Conservation (phyloP, 2,888 invertebrate genomes). For the Drosophila formosana region DNA sequence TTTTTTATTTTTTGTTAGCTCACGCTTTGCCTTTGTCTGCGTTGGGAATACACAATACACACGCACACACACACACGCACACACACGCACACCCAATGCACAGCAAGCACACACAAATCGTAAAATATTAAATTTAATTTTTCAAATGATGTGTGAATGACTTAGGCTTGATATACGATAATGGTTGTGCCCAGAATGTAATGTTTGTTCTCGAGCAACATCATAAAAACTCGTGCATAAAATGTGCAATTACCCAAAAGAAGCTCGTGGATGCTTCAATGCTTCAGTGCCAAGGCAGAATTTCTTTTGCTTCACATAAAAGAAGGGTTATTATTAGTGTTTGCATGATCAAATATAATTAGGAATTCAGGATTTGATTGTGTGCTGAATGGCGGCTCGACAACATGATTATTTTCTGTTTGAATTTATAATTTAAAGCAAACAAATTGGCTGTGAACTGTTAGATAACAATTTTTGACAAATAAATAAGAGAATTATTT, state of each 20-base stretch:
- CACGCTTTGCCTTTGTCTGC: constrained; percentile 41
- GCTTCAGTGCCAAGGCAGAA: neutral
- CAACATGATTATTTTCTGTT: neutral
- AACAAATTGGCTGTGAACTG: neutral
- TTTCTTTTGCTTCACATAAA: neutral
- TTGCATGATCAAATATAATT: constrained; percentile 21
- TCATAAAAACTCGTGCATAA: constrained; percentile 51
- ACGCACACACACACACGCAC: constrained; percentile 46
- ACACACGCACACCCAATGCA: constrained; percentile 34
- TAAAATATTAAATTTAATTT: constrained; percentile 82
- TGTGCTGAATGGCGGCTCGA: neutral
- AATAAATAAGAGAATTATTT: neutral
- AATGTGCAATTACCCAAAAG: constrained; percentile 50
- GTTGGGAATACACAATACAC: constrained; percentile 12
- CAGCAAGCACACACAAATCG: constrained; percentile 64
- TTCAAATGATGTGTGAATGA: constrained; percentile 81
- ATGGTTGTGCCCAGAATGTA: constrained; percentile 55
- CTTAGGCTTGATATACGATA: constrained; percentile 73
- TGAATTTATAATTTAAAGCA: neutral
- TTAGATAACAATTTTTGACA: no score
- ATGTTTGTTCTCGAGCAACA: constrained; percentile 40
- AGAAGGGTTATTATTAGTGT: constrained; percentile 21
- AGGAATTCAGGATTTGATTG: constrained; percentile 1
- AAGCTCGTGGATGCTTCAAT: constrained; percentile 9
- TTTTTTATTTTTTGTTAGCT: constrained; percentile 67